Conservation (phyloP, 2,888 invertebrate genomes). For the Habrosyne pyritoides region DNA sequence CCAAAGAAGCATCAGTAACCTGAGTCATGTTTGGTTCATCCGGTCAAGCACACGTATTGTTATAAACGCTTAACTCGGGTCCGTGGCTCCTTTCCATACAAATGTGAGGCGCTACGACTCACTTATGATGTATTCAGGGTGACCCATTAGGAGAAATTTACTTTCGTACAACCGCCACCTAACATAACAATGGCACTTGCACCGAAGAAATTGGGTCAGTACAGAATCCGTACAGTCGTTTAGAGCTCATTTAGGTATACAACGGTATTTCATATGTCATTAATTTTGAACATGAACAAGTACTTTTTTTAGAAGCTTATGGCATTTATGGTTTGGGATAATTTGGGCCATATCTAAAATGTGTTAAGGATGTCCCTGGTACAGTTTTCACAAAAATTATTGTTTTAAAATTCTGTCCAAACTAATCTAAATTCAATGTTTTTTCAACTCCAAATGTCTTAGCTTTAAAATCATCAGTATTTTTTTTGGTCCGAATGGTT, state of each 20-base stretch:
- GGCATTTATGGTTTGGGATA: no score
- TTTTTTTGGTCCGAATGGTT: background rate
- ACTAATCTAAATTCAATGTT: no score
- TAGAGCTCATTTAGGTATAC: slow-evolving; percentile 6
- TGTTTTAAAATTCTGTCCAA: no score
- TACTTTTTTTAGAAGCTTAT: slow-evolving; percentile 15
- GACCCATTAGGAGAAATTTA: slow-evolving; percentile 66
- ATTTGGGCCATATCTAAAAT: no score
- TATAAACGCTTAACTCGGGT: background rate
- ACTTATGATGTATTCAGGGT: slow-evolving; percentile 64
- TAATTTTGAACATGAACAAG: background rate
- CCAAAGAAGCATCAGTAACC: background rate
- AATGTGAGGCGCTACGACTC: slow-evolving; percentile 29
- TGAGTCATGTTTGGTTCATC: slow-evolving; percentile 1
- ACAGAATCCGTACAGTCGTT: slow-evolving; percentile 22
- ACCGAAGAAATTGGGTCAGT: slow-evolving; percentile 50
- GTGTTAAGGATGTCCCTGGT: no score
- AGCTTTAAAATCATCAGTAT: slow-evolving; percentile 4
- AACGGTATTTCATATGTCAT: slow-evolving; percentile 4
- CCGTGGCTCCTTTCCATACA: slow-evolving; percentile 36
- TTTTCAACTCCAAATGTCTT: no score
- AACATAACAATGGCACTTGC: slow-evolving; percentile 45
- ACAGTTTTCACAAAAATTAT: no score
- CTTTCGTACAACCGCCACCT: slow-evolving; percentile 51
- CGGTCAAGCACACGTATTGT: slow-evolving; percentile 9